These are phyloP conservation scores for Drosophila biarmipes DNA, from an alignment of 1,140 invertebrate genomes.

Conservation along the genomic window DNA sequence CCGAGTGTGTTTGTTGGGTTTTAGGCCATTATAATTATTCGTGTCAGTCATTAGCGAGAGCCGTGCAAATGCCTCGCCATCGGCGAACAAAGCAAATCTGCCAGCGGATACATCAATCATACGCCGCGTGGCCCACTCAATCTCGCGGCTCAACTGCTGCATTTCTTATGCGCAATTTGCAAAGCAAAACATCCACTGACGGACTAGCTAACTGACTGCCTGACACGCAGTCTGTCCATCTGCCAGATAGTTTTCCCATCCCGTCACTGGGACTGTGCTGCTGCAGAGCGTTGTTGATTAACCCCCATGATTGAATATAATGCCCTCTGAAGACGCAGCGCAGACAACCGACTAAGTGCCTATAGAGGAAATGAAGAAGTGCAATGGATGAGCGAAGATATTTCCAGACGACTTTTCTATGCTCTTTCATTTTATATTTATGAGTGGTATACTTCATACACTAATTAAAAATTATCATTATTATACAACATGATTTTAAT, in stretches of 20 bases:
- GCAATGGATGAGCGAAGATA: slow-evolving; percentile 14
- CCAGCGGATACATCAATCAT: slow-evolving; percentile 35
- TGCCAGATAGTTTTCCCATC: slow-evolving; percentile 16
- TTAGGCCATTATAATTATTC: slow-evolving; percentile 52
- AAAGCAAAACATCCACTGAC: slow-evolving; percentile 35
- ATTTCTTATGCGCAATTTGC: slow-evolving; percentile 44
- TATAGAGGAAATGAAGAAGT: slow-evolving; percentile 38
- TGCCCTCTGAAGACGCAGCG: slow-evolving; percentile 49
- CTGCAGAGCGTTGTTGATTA: slow-evolving; percentile 56
- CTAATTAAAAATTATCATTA: too few relatives aligned
- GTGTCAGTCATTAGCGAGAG: slow-evolving; percentile 49
- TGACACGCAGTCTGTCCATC: slow-evolving; percentile 19
- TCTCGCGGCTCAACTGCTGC: slow-evolving; percentile 3
- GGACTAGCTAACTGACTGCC: slow-evolving; percentile 26
- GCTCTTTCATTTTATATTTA: slow-evolving; percentile 3
- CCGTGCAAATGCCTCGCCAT: not conserved
- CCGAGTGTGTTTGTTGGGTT: slow-evolving; percentile 21
- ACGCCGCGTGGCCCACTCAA: slow-evolving; percentile 27
- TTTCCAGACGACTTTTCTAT: slow-evolving; percentile 11
- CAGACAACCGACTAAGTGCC: slow-evolving; percentile 56
- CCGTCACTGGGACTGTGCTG: slow-evolving; percentile 32
- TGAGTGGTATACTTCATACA: too few relatives aligned
- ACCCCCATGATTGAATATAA: slow-evolving; percentile 70
- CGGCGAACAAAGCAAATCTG: not conserved
- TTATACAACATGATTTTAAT: too few relatives aligned